These are phyloP conservation scores for Benthosema pterotum DNA, from an alignment of 2,797 vertebrate species.

Conservation along the genomic window DNA sequence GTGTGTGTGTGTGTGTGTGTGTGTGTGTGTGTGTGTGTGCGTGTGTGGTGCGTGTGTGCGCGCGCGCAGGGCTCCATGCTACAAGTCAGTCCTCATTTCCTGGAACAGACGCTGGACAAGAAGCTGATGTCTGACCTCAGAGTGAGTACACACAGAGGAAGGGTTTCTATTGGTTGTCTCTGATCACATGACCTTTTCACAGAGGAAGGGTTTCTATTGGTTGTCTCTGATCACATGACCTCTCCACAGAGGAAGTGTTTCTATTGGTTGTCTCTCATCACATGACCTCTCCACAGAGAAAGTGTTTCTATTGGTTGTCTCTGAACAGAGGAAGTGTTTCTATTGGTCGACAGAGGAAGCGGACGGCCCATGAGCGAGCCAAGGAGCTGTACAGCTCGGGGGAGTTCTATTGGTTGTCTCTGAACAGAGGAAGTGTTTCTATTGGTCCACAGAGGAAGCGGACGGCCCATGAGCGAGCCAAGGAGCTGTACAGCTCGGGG, in stretches of 20 bases:
- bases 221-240: no score
- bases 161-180: no score
- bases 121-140: conserved; percentile 98
- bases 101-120: conserved; percentile 98
- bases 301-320: no score
- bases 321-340: no score
- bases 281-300: no score
- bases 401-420: conserved; percentile 61
- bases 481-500: conserved; percentile 94
- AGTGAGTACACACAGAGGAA: conserved; percentile 71
- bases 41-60: no score
- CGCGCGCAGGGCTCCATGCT: conserved; percentile 90
- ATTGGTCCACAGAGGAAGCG: conserved; percentile 91
- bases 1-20: no score
- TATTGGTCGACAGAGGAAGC: not conserved
- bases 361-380: conserved; percentile 56
- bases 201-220: no score
- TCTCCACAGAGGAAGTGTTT: no score
- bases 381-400: conserved; percentile 96
- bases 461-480: conserved; percentile 94
- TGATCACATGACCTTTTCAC: no score
- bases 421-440: not conserved
- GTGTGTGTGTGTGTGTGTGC: no score
- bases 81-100: conserved; percentile 95
- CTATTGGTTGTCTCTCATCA: no score